Conservation (phyloP, 2,888 invertebrate species). For the Cremastobaeus sp. region DNA sequence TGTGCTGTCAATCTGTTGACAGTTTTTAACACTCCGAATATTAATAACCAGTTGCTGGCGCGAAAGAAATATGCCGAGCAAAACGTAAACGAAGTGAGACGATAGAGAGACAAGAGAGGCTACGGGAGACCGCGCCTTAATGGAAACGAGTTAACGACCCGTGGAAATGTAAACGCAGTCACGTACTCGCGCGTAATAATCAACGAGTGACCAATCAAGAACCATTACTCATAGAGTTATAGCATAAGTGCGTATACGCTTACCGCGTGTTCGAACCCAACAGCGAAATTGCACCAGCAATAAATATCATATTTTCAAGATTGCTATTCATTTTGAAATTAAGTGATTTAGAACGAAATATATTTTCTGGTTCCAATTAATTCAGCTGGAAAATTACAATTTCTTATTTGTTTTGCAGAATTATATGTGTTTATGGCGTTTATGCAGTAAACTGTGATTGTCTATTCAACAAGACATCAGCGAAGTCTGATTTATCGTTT, state of each 20-base stretch:
- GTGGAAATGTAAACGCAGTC: conserved; percentile 74
- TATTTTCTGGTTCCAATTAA: no score
- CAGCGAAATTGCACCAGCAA: conserved; percentile 45
- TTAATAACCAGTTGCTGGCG: conserved; percentile 37
- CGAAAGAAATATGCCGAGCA: conserved; percentile 34
- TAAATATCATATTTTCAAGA: conserved; percentile 20
- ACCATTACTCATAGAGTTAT: conserved; percentile 57
- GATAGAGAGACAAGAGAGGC: conserved; percentile 58
- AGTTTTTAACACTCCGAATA: conserved; percentile 45
- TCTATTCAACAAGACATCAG: no score
- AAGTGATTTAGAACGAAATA: conserved; percentile 5
- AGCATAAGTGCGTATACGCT: conserved; percentile 17
- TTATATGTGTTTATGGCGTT: no score
- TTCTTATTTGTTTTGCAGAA: no score
- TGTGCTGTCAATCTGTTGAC: conserved; percentile 45
- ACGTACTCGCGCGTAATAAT: conserved; percentile 67
- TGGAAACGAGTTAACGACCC: conserved; percentile 75
- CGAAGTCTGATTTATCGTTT: no score
- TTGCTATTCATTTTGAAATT: conserved; percentile 24
- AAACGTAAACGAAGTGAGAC: conserved; percentile 52
- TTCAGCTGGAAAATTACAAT: no score
- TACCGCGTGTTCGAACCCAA: conserved; percentile 10
- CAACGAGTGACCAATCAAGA: conserved; percentile 62
- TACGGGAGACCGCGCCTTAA: conserved; percentile 71
- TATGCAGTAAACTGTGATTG: no score